Evolutionary conservation across 2,888 invertebrate genomes (phyloP).

Genomic region (Hypsopygia costalis): DNA sequence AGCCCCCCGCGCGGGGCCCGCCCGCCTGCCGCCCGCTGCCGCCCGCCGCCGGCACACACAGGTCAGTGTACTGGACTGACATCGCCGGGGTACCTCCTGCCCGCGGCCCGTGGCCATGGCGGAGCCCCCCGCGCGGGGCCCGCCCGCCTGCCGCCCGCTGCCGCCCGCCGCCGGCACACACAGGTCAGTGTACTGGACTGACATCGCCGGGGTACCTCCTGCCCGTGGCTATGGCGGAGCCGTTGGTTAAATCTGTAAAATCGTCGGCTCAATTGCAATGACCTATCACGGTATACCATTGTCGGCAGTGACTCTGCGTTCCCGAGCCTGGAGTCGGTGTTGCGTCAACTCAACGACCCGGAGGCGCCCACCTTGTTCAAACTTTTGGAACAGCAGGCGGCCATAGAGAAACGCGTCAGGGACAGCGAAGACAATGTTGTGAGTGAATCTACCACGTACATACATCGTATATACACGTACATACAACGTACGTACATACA

Average conservation of each 20-base stretch:
- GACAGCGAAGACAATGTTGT: constrained; percentile 63
- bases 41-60: too few relatives aligned
- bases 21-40: constrained; percentile 70
- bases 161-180: constrained; percentile 79
- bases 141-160: constrained; percentile 54
- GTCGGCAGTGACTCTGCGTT: constrained; percentile 94
- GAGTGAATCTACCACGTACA: constrained; percentile 26
- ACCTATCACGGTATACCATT: too few relatives aligned
- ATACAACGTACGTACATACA: too few relatives aligned
- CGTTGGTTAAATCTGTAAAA: too few relatives aligned
- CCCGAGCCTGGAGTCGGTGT: constrained; percentile 90
- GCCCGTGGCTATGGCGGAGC: constrained; percentile 57
- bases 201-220: constrained; percentile 77
- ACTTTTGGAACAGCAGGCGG: constrained; percentile 86
- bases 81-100: constrained; percentile 76
- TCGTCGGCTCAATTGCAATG: too few relatives aligned
- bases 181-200: too few relatives aligned
- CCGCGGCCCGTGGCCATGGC: constrained; percentile 64
- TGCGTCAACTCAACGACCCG: constrained; percentile 81
- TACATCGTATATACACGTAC: too few relatives aligned
- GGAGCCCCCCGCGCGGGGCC: constrained; percentile 81
- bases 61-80: too few relatives aligned
- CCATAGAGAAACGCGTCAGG: constrained; percentile 76
- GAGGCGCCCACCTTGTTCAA: constrained; percentile 84
- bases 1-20: constrained; percentile 80